Conservation (phyloP, 35 echinoderm and acorn worm species). For the Hemicentrotus pulcherrimus region DNA sequence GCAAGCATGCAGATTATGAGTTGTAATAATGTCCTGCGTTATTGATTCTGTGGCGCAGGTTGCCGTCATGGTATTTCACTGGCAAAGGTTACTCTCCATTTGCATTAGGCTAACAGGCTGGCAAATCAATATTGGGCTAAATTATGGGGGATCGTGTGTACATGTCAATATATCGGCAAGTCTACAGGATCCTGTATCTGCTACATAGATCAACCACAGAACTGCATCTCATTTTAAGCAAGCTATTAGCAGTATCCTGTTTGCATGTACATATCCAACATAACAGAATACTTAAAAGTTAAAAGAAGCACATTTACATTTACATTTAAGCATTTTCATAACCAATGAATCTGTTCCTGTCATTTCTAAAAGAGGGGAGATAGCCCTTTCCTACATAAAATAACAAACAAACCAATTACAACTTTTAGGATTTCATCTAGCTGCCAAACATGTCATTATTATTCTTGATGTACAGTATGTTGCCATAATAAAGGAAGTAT, state of each 20-base stretch:
- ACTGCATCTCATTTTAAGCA: neutral
- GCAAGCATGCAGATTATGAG: constrained; percentile 25
- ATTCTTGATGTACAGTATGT: too few relatives aligned
- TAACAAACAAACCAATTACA: too few relatives aligned
- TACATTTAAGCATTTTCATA: too few relatives aligned
- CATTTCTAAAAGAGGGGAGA: too few relatives aligned
- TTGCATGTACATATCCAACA: too few relatives aligned
- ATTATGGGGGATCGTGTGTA: constrained; percentile 27
- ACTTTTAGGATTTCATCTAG: too few relatives aligned
- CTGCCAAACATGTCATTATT: too few relatives aligned
- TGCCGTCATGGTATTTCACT: constrained; percentile 5
- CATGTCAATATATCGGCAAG: neutral
- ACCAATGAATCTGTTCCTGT: too few relatives aligned
- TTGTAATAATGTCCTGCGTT: constrained; percentile 43
- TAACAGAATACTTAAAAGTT: too few relatives aligned
- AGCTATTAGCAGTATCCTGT: neutral
- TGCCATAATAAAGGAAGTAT: too few relatives aligned
- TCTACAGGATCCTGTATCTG: neutral
- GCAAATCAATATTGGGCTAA: constrained; percentile 44
- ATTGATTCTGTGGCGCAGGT: constrained; percentile 10
- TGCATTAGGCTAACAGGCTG: constrained; percentile 51
- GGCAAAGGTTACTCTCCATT: constrained; percentile 44
- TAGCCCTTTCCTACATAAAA: too few relatives aligned
- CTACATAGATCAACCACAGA: neutral
- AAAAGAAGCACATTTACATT: too few relatives aligned